Evolutionary conservation across 2,888 invertebrate species (phyloP).

Genomic region (Drosophila kanekoi): DNA sequence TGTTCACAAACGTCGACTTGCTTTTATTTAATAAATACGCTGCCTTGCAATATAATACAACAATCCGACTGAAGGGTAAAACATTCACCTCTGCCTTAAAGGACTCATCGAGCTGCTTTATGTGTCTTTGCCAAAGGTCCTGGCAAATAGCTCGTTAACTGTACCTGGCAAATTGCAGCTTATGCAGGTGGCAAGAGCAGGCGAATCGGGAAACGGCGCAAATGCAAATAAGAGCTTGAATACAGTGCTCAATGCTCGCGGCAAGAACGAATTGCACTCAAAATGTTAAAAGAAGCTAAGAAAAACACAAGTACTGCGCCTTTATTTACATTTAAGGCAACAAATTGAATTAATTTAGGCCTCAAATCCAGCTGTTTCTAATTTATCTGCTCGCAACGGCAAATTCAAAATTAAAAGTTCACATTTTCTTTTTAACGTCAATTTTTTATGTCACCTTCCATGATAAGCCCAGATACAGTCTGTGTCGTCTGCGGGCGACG

Average conservation of each 20-base stretch:
- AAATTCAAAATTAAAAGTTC: constrained; percentile 31
- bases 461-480: constrained; percentile 19
- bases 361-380: constrained; percentile 9
- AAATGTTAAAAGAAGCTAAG: background rate
- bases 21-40: background rate
- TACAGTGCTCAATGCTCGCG: background rate
- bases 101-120: background rate
- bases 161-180: constrained; percentile 4
- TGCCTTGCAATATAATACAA: background rate
- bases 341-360: constrained; percentile 22
- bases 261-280: background rate
- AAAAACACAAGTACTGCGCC: background rate
- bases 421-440: constrained; percentile 1
- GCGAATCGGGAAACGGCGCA: background rate
- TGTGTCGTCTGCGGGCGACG: constrained; percentile 45
- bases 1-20: background rate
- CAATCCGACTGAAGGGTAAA: background rate
- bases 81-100: background rate
- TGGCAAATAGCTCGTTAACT: constrained; percentile 18
- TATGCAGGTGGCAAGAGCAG: background rate
- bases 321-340: constrained; percentile 12
- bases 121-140: background rate
- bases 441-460: constrained; percentile 34
- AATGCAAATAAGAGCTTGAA: constrained; percentile 22
- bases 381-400: constrained; percentile 14